Percentiles rank a stretch among this genome's conserved stretches.
Conservation (phyloP, 2,888 invertebrate genomes). For the Tetropium fuscum region DNA sequence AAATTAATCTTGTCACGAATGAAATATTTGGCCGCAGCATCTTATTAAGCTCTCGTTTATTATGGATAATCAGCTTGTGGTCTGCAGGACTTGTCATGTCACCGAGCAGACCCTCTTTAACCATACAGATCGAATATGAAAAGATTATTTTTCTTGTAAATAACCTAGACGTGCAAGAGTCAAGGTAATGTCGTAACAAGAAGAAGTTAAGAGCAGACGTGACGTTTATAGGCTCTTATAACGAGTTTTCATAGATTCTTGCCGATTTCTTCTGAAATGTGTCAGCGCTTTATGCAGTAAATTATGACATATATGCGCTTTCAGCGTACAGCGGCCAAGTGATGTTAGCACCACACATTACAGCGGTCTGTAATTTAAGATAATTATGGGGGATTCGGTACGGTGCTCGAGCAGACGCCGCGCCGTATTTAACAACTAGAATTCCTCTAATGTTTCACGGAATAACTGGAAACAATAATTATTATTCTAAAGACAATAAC, state of each 20-base stretch:
- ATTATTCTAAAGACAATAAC: no score
- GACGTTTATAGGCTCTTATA: conserved; percentile 2
- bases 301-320: no score
- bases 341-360: no score
- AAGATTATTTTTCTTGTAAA: conserved; percentile 14
- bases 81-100: conserved; percentile 10
- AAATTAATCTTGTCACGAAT: not conserved
- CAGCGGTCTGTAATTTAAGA: no score
- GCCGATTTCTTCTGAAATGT: conserved; percentile 11
- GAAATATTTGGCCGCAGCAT: not conserved
- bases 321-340: no score
- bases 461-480: no score
- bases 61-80: not conserved
- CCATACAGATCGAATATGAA: conserved; percentile 11
- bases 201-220: conserved; percentile 7
- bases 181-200: conserved; percentile 11
- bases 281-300: no score
- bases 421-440: no score
- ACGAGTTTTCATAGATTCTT: conserved; percentile 4
- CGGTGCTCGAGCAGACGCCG: no score
- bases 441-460: no score
- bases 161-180: conserved; percentile 8
- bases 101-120: conserved; percentile 11
- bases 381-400: no score
- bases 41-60: conserved; percentile 2